Conservation (phyloP, 2,888 invertebrate species). For the Tenthredo mesomela region DNA sequence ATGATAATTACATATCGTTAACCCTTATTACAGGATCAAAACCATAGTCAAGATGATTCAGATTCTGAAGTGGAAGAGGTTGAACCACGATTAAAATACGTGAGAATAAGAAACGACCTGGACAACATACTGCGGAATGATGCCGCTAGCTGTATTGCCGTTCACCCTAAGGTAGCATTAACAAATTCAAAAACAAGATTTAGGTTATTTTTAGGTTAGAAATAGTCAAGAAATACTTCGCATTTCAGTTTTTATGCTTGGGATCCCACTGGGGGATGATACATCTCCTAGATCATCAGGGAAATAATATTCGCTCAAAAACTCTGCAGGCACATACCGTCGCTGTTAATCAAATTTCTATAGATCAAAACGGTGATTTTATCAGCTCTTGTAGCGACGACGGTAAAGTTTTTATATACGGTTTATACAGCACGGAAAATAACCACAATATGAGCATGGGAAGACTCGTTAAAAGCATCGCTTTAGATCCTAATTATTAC, state of each 20-base stretch:
- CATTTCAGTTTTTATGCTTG: slow-evolving; percentile 90
- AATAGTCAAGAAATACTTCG: slow-evolving; percentile 48
- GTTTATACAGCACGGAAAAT: slow-evolving; percentile 91
- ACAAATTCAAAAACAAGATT: slow-evolving; percentile 16
- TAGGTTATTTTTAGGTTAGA: background rate
- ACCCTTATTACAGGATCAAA: slow-evolving; percentile 66
- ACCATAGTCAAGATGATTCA: slow-evolving; percentile 72
- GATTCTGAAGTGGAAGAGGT: slow-evolving; percentile 81
- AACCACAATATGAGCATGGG: slow-evolving; percentile 89
- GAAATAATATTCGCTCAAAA: slow-evolving; percentile 87
- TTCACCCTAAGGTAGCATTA: slow-evolving; percentile 89
- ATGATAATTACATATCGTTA: background rate
- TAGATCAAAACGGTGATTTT: slow-evolving; percentile 96
- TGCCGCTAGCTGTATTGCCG: slow-evolving; percentile 94
- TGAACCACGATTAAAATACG: slow-evolving; percentile 95
- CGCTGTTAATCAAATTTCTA: slow-evolving; percentile 96
- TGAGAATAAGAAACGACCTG: slow-evolving; percentile 92
- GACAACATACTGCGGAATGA: slow-evolving; percentile 91
- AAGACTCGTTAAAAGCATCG: slow-evolving; percentile 91
- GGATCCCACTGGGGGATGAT: slow-evolving; percentile 96
- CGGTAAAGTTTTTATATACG: slow-evolving; percentile 92
- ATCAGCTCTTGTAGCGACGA: slow-evolving; percentile 96
- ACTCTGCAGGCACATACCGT: slow-evolving; percentile 90
- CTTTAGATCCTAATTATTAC: slow-evolving; percentile 90
- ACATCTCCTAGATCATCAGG: slow-evolving; percentile 94